A percentile compares a stretch with the other conserved stretches of the same genome.
Evolutionary conservation across 2,888 invertebrate genomes (phyloP).

Genomic region (Lordiphosa fenestrarum): DNA sequence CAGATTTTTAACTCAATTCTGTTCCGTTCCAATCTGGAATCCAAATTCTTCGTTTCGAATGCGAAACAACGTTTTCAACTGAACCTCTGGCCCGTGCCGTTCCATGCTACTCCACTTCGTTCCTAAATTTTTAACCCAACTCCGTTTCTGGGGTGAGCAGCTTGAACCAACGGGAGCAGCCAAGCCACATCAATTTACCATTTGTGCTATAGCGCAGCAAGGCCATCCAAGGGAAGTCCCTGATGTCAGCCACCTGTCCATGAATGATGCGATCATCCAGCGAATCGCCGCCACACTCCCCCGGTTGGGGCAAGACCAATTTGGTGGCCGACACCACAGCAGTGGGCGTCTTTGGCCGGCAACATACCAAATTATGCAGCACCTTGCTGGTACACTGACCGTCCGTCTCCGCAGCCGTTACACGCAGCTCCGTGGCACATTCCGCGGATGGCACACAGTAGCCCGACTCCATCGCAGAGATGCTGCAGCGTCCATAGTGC

Average conservation of each 20-base stretch:
- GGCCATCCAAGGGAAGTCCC: slow-evolving; percentile 53
- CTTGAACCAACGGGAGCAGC: no score
- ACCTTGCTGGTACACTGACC: background rate
- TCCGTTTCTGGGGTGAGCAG: no score
- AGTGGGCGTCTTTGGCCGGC: background rate
- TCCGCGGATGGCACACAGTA: background rate
- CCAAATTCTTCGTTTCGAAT: no score
- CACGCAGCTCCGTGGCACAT: background rate
- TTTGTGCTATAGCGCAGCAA: slow-evolving; percentile 32
- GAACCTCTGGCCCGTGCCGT: no score
- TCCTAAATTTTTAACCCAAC: no score
- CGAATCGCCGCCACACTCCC: background rate
- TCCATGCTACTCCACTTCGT: no score
- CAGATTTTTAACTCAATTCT: no score
- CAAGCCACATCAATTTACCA: slow-evolving; percentile 23
- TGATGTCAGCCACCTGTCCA: slow-evolving; percentile 26
- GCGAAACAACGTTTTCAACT: no score
- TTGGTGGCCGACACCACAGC: background rate
- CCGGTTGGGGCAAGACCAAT: background rate
- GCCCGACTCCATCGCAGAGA: background rate
- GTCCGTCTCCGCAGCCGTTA: background rate
- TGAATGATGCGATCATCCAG: slow-evolving; percentile 5
- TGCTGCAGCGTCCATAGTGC: slow-evolving; percentile 5
- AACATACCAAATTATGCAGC: background rate
- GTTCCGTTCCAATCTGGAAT: no score